Evolutionary conservation across 1,140 invertebrate species (phyloP), one percentile per base, ranked within the genome.

Genomic region (Wiebesia pumilae): DNA sequence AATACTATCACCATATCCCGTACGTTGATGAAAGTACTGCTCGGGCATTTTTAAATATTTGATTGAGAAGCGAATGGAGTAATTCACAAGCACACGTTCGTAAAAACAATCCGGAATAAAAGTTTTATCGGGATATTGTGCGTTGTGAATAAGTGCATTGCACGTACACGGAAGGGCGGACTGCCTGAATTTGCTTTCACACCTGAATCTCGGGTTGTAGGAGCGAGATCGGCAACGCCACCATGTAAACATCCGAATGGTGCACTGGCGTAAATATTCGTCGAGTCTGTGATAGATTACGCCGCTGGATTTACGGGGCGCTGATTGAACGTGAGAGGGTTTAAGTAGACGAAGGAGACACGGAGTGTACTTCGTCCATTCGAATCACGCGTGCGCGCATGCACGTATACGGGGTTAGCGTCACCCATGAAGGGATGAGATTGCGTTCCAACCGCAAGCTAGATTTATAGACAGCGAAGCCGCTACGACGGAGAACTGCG

Each of bases 321-420:
- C 89, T 91, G 90, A 91, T 91, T 91, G 91, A 91, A 91, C 90
- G 89, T 89, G 81, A 77, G 83, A 35, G 86, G 43, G 47, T 24
- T 2, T n/a, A n/a, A n/a, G n/a, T n/a, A 40, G 81, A 80, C 79
- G n/a, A 80, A 67, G 88, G 88, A 65, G 67, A 58, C 82, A 84
- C 75, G 88, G 84, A 82, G 88, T 88, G 65, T 51, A n/a, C 43
- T 40, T 65, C 58, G 38, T 80, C 54, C 30, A n/a, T 40, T 65
- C 80, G 62, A 73, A n/a, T 3, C 43, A 82, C 16, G 67, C 40
- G 62, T n/a, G n/a, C 19, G n/a, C 81, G n/a, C 30, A 35, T 27
- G 21, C 47, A 12, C 47, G 47, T 30, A 78, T 24, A 75, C 69
- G 43, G 54, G 65, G 65, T 69, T 35, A 35, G n/a, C 21, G 80